Base-by-base conservation (phyloP, 2,797 vertebrate species). In the Lagocephalus sceleratus region DNA sequence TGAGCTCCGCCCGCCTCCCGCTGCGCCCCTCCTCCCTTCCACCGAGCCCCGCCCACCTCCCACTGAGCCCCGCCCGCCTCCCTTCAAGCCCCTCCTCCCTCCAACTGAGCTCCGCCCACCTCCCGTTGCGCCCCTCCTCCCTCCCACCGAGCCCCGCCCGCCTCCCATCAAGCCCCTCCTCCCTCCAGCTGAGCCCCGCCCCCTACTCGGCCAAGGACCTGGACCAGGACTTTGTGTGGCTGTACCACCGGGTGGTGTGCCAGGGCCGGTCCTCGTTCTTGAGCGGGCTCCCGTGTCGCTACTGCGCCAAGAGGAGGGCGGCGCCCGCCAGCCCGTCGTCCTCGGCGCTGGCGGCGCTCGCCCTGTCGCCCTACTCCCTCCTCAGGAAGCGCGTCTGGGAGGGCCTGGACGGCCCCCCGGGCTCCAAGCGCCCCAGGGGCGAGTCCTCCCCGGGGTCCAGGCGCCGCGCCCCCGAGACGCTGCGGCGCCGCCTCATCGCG, bases 161-260 rank as follows among this genome's bases (percentile, higher is more conserved):
- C n/a, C n/a, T n/a, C n/a, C n/a, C n/a, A n/a, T n/a, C n/a, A n/a
- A n/a, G n/a, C n/a, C n/a, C n/a, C 56, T 75, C 66, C n/a, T 20
- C 51, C 22, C 25, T 38, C n/a, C 48, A 23, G 2, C 23, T n/a
- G 1, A 19, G 1, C 25, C 1, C 2, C 0, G 3, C 4, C 21
- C 17, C 20, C 0, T 19, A 9, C 26, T 66, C 75, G 0, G 32
- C 66, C 0, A 68, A 76, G 35, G 53, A 73, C n/a, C 39, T 90
- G 0, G 88, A 92, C 1, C 60, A 76, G 0, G 79, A 89, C 40
- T 87, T 90, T 38, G 14, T 48, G 7, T 87, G 71, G 52, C 60
- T 88, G 11, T 92, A 90, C 74, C 90, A 90, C 73, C 85, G 76
- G 71, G 82, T 86, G 15, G 74, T 90, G 50, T 91, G 90, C 43